These are phyloP conservation scores for Popillia japonica DNA, from an alignment of 1,140 invertebrate species.

Conservation along the genomic window DNA sequence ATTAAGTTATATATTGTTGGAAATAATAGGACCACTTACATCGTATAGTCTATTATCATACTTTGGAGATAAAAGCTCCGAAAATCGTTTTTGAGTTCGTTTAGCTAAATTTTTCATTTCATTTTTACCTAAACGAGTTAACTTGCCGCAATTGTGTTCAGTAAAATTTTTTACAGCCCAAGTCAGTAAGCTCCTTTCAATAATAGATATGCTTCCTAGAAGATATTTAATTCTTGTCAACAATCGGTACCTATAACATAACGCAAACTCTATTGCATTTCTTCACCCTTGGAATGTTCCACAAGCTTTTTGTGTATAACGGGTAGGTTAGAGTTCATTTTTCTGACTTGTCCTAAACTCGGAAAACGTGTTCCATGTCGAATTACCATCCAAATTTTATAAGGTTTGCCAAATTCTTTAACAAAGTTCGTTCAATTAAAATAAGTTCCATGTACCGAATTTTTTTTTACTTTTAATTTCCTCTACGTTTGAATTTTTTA, in stretches of 20 bases:
- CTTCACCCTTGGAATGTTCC: conserved; percentile 46
- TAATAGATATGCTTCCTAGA: neutral
- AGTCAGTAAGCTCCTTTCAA: conserved; percentile 57
- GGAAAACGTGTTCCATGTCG: conserved; percentile 76
- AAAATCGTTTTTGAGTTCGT: conserved; percentile 72
- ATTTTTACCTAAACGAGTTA: conserved; percentile 71
- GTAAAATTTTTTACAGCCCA: conserved; percentile 64
- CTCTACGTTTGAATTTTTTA: conserved; percentile 18
- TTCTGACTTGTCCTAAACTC: neutral
- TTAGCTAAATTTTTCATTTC: conserved; percentile 72
- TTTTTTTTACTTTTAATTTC: neutral
- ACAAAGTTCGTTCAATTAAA: neutral
- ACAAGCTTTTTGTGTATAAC: conserved; percentile 59
- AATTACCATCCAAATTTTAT: conserved; percentile 33
- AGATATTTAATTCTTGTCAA: neutral
- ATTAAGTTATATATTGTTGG: neutral
- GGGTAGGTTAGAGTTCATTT: conserved; percentile 54
- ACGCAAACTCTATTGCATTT: neutral
- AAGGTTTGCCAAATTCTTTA: conserved; percentile 19
- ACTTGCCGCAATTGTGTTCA: conserved; percentile 61
- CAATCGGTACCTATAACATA: neutral
- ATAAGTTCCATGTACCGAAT: neutral
- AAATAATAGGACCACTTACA: conserved; percentile 57
- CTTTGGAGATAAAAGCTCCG: conserved; percentile 64
- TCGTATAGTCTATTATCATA: conserved; percentile 68